These are phyloP conservation scores for Osmoderma eremita DNA, from an alignment of 2,888 invertebrate genomes.

Conservation along the genomic window DNA sequence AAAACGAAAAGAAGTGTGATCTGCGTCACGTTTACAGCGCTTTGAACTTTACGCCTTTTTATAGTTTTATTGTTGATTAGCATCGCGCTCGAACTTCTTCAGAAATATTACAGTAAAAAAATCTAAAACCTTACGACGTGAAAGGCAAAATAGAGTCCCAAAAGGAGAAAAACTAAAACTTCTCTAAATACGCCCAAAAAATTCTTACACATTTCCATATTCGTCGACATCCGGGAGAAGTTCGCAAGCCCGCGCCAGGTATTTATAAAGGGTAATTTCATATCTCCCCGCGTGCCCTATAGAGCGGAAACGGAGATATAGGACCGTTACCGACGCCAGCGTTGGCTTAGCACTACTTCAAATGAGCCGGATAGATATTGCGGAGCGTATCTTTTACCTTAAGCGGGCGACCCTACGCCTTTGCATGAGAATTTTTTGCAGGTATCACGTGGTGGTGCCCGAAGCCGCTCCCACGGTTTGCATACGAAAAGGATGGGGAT, in stretches of 20 bases:
- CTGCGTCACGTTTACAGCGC: not conserved
- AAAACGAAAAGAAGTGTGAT: no score
- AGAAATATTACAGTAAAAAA: no score
- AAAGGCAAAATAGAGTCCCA: not conserved
- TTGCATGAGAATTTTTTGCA: constrained; percentile 28
- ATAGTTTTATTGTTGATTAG: no score
- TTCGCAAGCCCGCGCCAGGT: constrained; percentile 5
- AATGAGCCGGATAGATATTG: constrained; percentile 31
- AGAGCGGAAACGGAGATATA: constrained; percentile 25
- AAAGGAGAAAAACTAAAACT: constrained; percentile 15
- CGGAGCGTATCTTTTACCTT: constrained; percentile 20
- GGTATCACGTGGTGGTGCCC: constrained; percentile 20
- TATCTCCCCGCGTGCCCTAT: constrained; percentile 30
- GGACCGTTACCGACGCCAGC: not conserved
- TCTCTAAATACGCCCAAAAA: not conserved
- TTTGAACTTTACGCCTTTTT: not conserved
- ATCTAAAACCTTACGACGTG: no score
- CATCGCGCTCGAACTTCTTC: no score
- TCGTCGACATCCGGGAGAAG: no score
- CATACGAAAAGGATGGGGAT: no score
- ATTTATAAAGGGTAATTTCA: constrained; percentile 35
- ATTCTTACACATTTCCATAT: not conserved
- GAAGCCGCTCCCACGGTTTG: not conserved
- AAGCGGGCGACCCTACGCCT: not conserved
- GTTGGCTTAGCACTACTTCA: constrained; percentile 21